Percentiles rank a stretch among this genome's conserved stretches.
phyloP scores from a whole-genome alignment of 2,797 vertebrate genomes.

The Florisuga fusca region DNA sequence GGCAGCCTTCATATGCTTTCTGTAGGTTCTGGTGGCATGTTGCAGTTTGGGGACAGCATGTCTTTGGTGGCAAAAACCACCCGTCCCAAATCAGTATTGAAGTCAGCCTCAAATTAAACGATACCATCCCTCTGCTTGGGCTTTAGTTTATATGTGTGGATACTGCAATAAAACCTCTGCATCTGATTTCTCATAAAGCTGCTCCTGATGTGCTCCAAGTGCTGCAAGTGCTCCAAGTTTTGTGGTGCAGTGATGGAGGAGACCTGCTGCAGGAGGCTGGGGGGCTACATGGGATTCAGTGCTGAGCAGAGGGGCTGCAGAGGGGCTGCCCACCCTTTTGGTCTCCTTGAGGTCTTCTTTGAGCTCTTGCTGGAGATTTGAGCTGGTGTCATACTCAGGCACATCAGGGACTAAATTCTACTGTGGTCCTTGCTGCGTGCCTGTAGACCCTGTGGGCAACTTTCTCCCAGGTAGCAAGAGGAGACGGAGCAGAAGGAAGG shows the following conservation, averaged over 20 bases:
- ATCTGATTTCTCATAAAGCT: background rate
- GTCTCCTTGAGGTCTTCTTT: background rate
- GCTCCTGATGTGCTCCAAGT: background rate
- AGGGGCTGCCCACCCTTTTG: background rate
- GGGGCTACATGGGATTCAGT: background rate
- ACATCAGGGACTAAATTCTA: background rate
- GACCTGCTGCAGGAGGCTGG: background rate
- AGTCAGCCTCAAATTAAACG: background rate
- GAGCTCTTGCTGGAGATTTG: background rate
- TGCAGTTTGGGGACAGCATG: background rate
- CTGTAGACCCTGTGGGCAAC: background rate
- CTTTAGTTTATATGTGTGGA: background rate
- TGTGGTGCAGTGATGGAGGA: background rate
- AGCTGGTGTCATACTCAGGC: rapidly evolving
- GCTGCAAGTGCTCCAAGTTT: background rate
- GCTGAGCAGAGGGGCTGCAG: background rate
- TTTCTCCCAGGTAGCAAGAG: rapidly evolving
- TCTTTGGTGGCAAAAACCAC: background rate
- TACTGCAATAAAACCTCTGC: background rate
- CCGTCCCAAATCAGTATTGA: background rate
- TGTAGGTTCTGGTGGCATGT: background rate
- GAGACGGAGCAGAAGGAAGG: background rate
- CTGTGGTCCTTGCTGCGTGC: background rate
- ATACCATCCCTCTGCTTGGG: background rate
- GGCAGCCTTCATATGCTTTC: background rate